Base-by-base conservation (phyloP, 2,888 invertebrate genomes). In the Rhimphoctona megacephalus region DNA sequence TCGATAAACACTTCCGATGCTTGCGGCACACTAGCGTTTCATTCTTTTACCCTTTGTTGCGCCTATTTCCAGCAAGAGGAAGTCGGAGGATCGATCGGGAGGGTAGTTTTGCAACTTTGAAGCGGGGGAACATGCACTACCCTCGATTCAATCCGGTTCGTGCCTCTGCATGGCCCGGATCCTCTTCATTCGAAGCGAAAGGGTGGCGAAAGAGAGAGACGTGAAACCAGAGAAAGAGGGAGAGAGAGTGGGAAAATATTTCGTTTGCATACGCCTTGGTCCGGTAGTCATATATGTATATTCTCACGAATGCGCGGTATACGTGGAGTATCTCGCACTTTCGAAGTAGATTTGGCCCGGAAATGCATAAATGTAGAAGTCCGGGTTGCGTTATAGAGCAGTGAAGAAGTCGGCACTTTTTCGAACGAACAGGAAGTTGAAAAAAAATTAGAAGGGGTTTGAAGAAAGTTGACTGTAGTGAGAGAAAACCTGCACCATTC, bases 341-440 rank as follows among this genome's bases (percentile, higher is more conserved):
- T 74, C 82, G 81, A 83, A 84, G 85, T 73, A 85, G 86, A 77
- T 64, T 76, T 52, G 52, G 67, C 81, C 85, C 86, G 88, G 89
- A 89, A 91, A 91, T 92, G 91, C 91, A 92, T 92, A 92, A 92
- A 92, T 90, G 91, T 86, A 90, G 85, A 90, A 88, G 86, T 61
- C 30, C 76, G 87, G 84, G 57, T 80, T 67, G 88, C 89, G 79
- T 61, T 74, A 77, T 3, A 76, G 74, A 33, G 69, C 77, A 73
- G 83, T 84, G 89, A 84, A 86, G 80, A 90, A 90, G 83, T 86
- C 80, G 83, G 72, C 67, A 86, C 69, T 74, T 85, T 79, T 25
- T 17, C 57, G 54, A 66, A 5, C 57, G 7, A 30, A 67, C 57
- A 49, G 43, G 54, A 80, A 87, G 30, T 30, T 83, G 70, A 84